These are phyloP conservation scores for Hypomecis atomaria DNA, from an alignment of 2,888 invertebrate genomes.

Conservation along the genomic window DNA sequence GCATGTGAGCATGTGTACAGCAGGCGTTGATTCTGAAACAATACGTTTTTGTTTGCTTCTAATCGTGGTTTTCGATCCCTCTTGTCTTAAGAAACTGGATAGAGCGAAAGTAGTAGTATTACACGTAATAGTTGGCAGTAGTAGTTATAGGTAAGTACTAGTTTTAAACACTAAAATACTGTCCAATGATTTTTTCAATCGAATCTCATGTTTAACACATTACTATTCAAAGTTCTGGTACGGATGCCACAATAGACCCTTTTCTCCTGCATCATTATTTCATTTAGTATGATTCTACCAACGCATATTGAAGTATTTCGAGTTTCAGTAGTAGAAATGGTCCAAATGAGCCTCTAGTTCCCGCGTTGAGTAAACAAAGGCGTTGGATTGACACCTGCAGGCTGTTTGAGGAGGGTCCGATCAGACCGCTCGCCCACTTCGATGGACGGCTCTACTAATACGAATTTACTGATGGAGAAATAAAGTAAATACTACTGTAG, in stretches of 20 bases:
- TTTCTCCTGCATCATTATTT: too few relatives aligned
- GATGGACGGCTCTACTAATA: slow-evolving; percentile 32
- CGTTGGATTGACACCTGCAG: slow-evolving; percentile 40
- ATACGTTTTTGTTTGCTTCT: slow-evolving; percentile 1
- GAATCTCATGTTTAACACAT: too few relatives aligned
- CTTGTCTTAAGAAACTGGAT: too few relatives aligned
- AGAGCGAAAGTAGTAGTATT: too few relatives aligned
- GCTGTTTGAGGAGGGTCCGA: slow-evolving; percentile 44
- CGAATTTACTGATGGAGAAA: slow-evolving; percentile 21
- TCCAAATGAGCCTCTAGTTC: slow-evolving; percentile 29
- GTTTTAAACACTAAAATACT: too few relatives aligned
- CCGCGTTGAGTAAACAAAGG: slow-evolving; percentile 40
- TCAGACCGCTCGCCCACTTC: slow-evolving; percentile 35
- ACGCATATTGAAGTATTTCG: neutral
- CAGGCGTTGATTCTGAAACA: neutral
- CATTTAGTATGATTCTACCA: too few relatives aligned
- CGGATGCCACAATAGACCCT: too few relatives aligned
- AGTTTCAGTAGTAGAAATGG: neutral
- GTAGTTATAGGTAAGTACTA: too few relatives aligned
- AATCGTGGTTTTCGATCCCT: slow-evolving; percentile 2
- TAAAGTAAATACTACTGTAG: neutral
- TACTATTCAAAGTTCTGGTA: too few relatives aligned
- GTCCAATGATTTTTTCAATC: too few relatives aligned
- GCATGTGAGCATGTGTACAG: too few relatives aligned
- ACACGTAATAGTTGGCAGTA: too few relatives aligned